A percentile compares a stretch with the other conserved stretches of the same genome.
Evolutionary conservation across 2,113 vertebrate genomes (phyloP).

Genomic region (Scophthalmus maximus): DNA sequence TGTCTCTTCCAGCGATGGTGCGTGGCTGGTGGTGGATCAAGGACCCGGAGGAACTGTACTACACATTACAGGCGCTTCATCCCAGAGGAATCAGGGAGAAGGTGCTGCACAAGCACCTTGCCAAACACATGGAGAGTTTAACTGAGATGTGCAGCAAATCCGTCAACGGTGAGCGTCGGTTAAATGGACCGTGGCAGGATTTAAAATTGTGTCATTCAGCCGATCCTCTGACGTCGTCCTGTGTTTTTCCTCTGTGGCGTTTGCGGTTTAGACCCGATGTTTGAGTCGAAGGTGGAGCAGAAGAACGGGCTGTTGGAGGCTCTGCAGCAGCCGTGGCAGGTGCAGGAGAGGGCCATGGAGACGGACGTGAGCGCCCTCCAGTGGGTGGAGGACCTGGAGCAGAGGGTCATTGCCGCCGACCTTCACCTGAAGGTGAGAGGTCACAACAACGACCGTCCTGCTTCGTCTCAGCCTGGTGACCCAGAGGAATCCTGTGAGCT

Average conservation of each 20-base stretch:
- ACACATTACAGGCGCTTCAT: slow-evolving; percentile 87
- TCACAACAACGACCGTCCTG: neutral
- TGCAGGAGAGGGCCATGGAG: slow-evolving; percentile 86
- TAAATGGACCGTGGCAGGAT: neutral
- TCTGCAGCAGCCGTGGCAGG: slow-evolving; percentile 85
- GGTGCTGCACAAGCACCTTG: slow-evolving; percentile 92
- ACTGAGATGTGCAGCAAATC: slow-evolving; percentile 87
- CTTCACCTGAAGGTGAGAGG: slow-evolving; percentile 90
- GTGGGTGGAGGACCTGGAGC: slow-evolving; percentile 95
- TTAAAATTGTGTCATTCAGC: too few relatives aligned
- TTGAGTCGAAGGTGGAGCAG: slow-evolving; percentile 80
- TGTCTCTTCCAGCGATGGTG: slow-evolving; percentile 86
- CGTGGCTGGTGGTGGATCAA: slow-evolving; percentile 96
- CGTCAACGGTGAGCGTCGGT: slow-evolving; percentile 81
- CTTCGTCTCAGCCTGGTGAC: too few relatives aligned
- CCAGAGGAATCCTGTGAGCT: too few relatives aligned
- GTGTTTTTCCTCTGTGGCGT: neutral
- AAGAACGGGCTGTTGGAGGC: slow-evolving; percentile 77
- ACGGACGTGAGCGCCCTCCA: slow-evolving; percentile 87
- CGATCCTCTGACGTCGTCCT: too few relatives aligned
- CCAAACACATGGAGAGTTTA: slow-evolving; percentile 93
- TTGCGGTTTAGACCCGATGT: slow-evolving; percentile 82
- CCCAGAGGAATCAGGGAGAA: slow-evolving; percentile 92
- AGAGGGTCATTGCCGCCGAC: slow-evolving; percentile 89
- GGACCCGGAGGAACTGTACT: slow-evolving; percentile 87